Conservation (phyloP, 2,888 invertebrate genomes). For the Luperina nickerlii region DNA sequence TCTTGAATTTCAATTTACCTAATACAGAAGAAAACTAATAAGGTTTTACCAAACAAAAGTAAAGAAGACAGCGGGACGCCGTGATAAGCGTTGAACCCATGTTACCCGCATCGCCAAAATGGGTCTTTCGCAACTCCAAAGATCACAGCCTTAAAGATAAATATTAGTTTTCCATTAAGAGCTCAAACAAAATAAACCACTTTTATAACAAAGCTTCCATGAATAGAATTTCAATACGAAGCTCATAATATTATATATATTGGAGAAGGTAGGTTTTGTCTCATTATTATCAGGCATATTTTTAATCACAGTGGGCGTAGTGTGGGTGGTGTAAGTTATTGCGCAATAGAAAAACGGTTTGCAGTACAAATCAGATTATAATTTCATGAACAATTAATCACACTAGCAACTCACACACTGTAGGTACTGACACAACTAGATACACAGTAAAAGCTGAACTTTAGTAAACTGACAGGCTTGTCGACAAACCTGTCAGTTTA, state of each 20-base stretch:
- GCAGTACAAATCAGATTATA: too few relatives aligned
- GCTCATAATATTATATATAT: neutral
- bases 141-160: constrained; percentile 10
- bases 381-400: too few relatives aligned
- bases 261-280: too few relatives aligned
- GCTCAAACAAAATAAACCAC: constrained; percentile 29
- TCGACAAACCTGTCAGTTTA: too few relatives aligned
- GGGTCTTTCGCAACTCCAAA: neutral
- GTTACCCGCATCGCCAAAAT: constrained; percentile 21
- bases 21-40: neutral
- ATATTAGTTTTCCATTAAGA: constrained; percentile 31
- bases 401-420: too few relatives aligned
- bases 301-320: too few relatives aligned
- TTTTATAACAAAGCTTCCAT: constrained; percentile 6
- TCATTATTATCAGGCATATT: too few relatives aligned
- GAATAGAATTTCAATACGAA: constrained; percentile 28
- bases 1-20: neutral
- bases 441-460: too few relatives aligned
- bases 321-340: too few relatives aligned
- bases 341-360: too few relatives aligned
- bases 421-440: too few relatives aligned
- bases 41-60: neutral
- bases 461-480: too few relatives aligned
- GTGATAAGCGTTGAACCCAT: constrained; percentile 20
- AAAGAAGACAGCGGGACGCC: neutral